Base-by-base conservation (phyloP, 1,140 invertebrate species). In the Drosophila grimshawi region DNA sequence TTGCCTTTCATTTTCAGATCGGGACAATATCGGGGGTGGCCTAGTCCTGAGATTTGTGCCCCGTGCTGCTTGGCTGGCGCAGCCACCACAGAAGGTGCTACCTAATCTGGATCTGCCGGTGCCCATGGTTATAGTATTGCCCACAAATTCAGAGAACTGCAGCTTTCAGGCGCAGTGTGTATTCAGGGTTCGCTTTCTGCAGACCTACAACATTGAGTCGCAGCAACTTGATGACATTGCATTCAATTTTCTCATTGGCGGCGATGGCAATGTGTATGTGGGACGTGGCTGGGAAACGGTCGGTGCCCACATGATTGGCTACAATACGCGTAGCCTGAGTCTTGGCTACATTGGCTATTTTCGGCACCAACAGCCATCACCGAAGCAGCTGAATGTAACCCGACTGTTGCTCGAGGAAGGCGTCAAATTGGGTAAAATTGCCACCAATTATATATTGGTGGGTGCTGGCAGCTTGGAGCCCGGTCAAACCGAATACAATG, bases 201-300 rank as follows among this genome's bases (percentile, higher is more conserved):
- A 97, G 92, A 95, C 94, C 10, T 96, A 94, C 71, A 96, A 97
- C 83, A 96, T 97, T n/a, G 95, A 96, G 69, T 95, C 94, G 72
- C 81, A 90, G 11, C 85, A 90, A n/a, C 94, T 93, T 91, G 83
- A 78, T 48, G 95, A 95, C 69, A 95, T 95, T 8, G 93, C 93
- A 1, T 95, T 94, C 51, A 95, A 93, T 72, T 96, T 95, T 73
- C 79, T 96, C 7, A 94, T 96, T 49, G 95, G 95, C 6, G 94
- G 94, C 51, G 95, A 96, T 91, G 95, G 95, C 0, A 94, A 94
- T 29, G 93, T 94, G 0, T 96, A 95, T 74, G 94, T 95, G 72
- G 95, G 94, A 3, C 93, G 95, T 4, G 95, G 95, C 2, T 96
- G 95, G 95, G 92, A 94, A 62, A 70, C 77, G 6, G 80, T 93